Percentiles rank a stretch among this genome's conserved stretches.
Evolutionary conservation across 2,888 invertebrate species (phyloP).

Genomic region (Iselma pallidipennis): DNA sequence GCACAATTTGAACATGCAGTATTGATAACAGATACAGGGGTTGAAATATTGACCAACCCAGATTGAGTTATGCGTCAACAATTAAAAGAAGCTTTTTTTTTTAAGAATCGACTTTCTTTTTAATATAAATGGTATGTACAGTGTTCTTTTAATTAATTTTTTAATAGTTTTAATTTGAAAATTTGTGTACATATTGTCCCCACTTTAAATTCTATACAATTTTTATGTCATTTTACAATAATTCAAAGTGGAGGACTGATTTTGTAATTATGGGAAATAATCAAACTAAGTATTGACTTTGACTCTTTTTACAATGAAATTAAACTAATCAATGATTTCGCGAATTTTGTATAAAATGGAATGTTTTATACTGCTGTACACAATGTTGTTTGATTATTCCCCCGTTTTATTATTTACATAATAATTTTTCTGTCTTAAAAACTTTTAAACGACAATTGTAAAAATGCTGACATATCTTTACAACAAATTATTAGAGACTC

Average conservation of each 20-base stretch:
- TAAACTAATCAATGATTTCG: slow-evolving; percentile 8
- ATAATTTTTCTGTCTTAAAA: slow-evolving; percentile 32
- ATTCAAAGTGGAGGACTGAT: slow-evolving; percentile 39
- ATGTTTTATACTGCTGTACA: slow-evolving; percentile 47
- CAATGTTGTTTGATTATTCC: slow-evolving; percentile 50
- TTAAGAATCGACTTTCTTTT: slow-evolving; percentile 25
- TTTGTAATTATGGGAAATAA: slow-evolving; percentile 47
- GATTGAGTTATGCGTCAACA: slow-evolving; percentile 1
- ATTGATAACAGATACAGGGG: slow-evolving; percentile 76
- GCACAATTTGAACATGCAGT: slow-evolving; percentile 94
- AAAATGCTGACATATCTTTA: slow-evolving; percentile 53
- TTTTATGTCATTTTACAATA: slow-evolving; percentile 29
- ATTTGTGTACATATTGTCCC: slow-evolving; percentile 48
- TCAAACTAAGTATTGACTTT: slow-evolving; percentile 39
- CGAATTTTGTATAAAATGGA: slow-evolving; percentile 50
- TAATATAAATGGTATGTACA: slow-evolving; percentile 44
- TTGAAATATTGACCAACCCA: slow-evolving; percentile 73
- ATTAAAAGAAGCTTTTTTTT: slow-evolving; percentile 20
- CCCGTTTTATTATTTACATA: slow-evolving; percentile 34
- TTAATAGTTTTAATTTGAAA: slow-evolving; percentile 36
- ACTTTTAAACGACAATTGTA: slow-evolving; percentile 42
- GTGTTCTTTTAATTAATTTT: slow-evolving; percentile 37
- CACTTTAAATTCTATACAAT: slow-evolving; percentile 43
- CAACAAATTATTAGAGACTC: slow-evolving; percentile 40
- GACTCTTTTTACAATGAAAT: slow-evolving; percentile 25